Evolutionary conservation across 2,888 invertebrate species (phyloP), one percentile per base, ranked within the genome.

Genomic region (Lycophotia porphyrea): DNA sequence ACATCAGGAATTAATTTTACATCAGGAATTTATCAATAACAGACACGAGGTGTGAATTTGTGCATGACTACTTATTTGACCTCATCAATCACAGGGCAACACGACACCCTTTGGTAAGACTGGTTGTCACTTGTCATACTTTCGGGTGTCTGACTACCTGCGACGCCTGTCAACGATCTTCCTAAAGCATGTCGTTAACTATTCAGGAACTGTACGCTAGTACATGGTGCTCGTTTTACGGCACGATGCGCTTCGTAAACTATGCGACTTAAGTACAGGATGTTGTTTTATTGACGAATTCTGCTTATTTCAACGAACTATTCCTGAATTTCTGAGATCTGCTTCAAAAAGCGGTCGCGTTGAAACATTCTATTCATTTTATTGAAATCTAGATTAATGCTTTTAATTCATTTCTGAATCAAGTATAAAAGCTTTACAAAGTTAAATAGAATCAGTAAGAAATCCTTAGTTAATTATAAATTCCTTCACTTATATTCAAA

Each of bases 221-320:
- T 65, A 76, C 67, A 79, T 64, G 81, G 69, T 86, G 79, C 78
- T 86, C 77, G 69, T 78, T 81, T 84, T 60, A 80, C 74, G 73
- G 76, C 71, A 73, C 81, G 77, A 49, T 82, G 77, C 80, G 82
- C 75, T 79, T 69, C 80, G 60, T 79, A 84, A 86, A 86, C 81
- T 81, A 78, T 81, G 75, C 69, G 64, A 71, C 68, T 71, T 0
- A 66, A 76, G 71, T 69, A 73, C 74, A 78, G 77, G 69, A 79
- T 75, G 81, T 76, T 69, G 72, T 82, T 84, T 84, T 80, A 83
- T 78, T 67, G 52, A 66, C 76, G 79, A 84, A 82, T 76, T 73
- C 68, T 60, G 77, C 58, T 75, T 71, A 76, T 78, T 84, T 55
- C 58, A 64, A 60, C 67, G 68, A 77, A 86, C 81, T 86, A 86